Evolutionary conservation across 2,113 vertebrate species (phyloP), one percentile per base, ranked within the genome.

Genomic region (Saccopteryx leptura): DNA sequence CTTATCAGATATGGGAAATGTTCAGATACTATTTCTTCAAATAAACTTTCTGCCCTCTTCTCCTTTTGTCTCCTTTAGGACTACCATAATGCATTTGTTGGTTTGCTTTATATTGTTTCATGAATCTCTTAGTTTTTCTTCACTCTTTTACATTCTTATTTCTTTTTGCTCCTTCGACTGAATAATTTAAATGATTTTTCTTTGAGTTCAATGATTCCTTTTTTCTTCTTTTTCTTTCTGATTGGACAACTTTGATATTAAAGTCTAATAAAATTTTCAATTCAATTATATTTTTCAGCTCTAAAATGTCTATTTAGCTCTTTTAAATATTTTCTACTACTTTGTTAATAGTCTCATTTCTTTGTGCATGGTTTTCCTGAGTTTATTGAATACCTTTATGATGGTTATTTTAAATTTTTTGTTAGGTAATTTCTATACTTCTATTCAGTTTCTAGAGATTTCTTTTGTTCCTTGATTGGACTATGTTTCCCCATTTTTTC

Each of bases 191-290:
- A 72, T 87, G 18, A 72, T 63, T 58, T 54, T 4, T 78, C 28
- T 68, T 68, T 78, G 71, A 68, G 50, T 76, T 76, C 50, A 50
- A 19, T 60, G 52, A 63, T 82, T 72, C 78, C 83, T 83, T 63
- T 58, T 83, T 91, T 69, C 26, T 65, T 65, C 63, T 74, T 68
- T 91, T 91, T 83, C 65, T 68, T 91, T 91, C 74, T 92, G 7
- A 28, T 48, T 78, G 26, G 23, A 23, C 33, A 48, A 17, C 56
- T 93, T 24, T 80, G 31, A 17, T 80, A 7, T 46, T 39, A 12
- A 52, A 31, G 61, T 81, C 4, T 31, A 80, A 54, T 92, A 24
- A 12, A 18, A 39, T 72, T 71, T 88, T 84, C 48, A 63, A 54
- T 39, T 65, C 23, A 54, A 2, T 65, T 63, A 7, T 91, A 52